Percentiles rank a stretch among this genome's conserved stretches.
phyloP scores from a whole-genome alignment of 2,888 invertebrate genomes.

The Stegana nigrithorax region DNA sequence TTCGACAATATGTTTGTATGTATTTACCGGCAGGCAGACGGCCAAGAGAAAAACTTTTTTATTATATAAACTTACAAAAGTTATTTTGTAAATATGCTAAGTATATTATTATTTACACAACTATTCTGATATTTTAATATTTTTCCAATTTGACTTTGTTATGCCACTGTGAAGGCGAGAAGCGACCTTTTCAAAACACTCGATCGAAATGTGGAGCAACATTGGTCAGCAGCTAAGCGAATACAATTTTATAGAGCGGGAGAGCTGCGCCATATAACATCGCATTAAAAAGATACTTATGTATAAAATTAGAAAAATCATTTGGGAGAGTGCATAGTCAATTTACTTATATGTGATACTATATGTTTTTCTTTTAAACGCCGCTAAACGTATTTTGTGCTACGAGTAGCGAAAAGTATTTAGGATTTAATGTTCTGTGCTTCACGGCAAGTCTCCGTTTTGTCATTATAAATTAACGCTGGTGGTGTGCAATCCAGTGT shows the following conservation, averaged over 20 bases:
- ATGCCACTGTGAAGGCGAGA: too few relatives aligned
- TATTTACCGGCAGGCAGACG: conserved; percentile 7
- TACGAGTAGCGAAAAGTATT: neutral
- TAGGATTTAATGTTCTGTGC: conserved; percentile 39
- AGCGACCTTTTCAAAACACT: neutral
- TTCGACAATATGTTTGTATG: conserved; percentile 4
- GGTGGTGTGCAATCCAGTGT: conserved; percentile 64
- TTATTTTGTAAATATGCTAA: conserved; percentile 20
- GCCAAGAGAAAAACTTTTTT: conserved; percentile 16
- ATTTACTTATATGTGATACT: too few relatives aligned
- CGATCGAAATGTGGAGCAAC: neutral
- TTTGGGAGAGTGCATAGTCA: neutral
- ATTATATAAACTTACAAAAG: conserved; percentile 51
- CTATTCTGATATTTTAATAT: conserved; percentile 23
- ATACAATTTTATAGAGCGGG: neutral
- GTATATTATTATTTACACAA: conserved; percentile 13
- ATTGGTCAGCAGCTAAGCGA: neutral
- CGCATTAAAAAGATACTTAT: neutral
- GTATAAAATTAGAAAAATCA: conserved; percentile 13
- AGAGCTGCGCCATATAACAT: neutral
- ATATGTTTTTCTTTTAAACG: neutral
- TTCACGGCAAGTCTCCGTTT: conserved; percentile 53
- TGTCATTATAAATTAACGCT: conserved; percentile 58
- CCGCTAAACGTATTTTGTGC: neutral
- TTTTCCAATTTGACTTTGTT: neutral